Evolutionary conservation across 30 jellyfish, hydroid and myxozoan species (phyloP), one percentile per base, ranked within the genome.

Genomic region (Calvadosia cruxmelitensis): DNA sequence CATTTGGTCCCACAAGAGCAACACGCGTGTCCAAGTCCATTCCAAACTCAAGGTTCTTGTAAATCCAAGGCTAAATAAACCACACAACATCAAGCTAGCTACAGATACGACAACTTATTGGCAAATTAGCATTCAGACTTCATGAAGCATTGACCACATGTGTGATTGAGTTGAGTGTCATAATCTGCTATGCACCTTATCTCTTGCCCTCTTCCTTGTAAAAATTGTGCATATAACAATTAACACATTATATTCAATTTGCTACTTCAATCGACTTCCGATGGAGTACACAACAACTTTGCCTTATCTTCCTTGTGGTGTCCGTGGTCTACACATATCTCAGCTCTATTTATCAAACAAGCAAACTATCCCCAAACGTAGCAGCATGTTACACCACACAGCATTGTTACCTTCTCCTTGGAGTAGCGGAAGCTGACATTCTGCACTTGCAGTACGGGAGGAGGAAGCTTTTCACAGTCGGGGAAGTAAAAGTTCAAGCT

Each of bases 1-100:
- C 98, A 63, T 89, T 89, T 29, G 98, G 98, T 20, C 98, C 98
- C 53, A 89, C 98, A 7, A 89, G 79, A 5, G 98, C 98, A 26
- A 89, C 51, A 13, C 98, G 63, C 16, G 98, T 89, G 64, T 89
- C 98, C 63, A 89, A 78, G 62, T 89, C 98, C 98, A 89, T 89
- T 24, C 98, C 98, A 66, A 89, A 89, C 52, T 89, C 98, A 52
- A 89, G 75, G 61, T 81, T 71, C 72, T 81, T 89, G 87, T 89
- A 89, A 32, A 89, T 64, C 71, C 29, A 82, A n/a, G 98, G 98
- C 98, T 89, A 53, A 31, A 65, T 49, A 64, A 71, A 29, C 53
- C 32, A 7, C 77, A 35, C 61, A 49, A 49, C 13, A 49, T n/a
- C 13, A 49, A 49, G 16, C n/a, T 10, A 49, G n/a, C n/a, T 49